These are phyloP conservation scores for Glaucomys volans DNA, from an alignment of 2,113 vertebrate genomes.

Conservation along the genomic window DNA sequence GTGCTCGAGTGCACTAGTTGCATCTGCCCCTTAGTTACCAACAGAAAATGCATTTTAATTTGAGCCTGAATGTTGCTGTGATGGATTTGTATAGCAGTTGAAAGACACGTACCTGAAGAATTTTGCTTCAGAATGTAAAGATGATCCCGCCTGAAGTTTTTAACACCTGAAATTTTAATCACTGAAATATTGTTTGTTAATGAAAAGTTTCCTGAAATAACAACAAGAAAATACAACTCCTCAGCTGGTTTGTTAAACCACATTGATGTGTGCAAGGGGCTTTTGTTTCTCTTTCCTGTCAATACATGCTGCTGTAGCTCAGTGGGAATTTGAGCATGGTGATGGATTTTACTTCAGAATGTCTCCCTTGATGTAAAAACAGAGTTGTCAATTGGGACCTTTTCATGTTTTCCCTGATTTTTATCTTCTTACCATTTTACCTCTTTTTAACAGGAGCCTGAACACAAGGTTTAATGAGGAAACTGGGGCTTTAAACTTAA, in stretches of 20 bases:
- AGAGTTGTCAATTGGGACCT: conserved; percentile 16
- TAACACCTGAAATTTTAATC: conserved; percentile 65
- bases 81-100: conserved; percentile 56
- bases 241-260: not conserved
- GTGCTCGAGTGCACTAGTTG: conserved; percentile 88
- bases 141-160: not conserved
- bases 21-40: not conserved
- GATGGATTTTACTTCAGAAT: conserved; percentile 46
- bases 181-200: conserved; percentile 54
- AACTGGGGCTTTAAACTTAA: conserved; percentile 55
- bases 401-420: conserved; percentile 58
- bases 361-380: not conserved
- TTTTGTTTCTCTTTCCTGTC: conserved; percentile 56
- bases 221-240: not conserved
- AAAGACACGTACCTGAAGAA: conserved; percentile 44
- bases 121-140: not conserved
- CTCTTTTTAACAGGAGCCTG: conserved; percentile 61
- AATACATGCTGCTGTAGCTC: conserved; percentile 40
- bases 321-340: conserved; percentile 51
- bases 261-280: not conserved
- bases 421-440: conserved; percentile 64
- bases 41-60: conserved; percentile 47
- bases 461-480: conserved; percentile 51
- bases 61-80: conserved; percentile 55
- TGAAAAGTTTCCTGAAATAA: conserved; percentile 28